Evolutionary conservation across 2,888 invertebrate species (phyloP), one percentile per base, ranked within the genome.

Genomic region (Cenopis cana): DNA sequence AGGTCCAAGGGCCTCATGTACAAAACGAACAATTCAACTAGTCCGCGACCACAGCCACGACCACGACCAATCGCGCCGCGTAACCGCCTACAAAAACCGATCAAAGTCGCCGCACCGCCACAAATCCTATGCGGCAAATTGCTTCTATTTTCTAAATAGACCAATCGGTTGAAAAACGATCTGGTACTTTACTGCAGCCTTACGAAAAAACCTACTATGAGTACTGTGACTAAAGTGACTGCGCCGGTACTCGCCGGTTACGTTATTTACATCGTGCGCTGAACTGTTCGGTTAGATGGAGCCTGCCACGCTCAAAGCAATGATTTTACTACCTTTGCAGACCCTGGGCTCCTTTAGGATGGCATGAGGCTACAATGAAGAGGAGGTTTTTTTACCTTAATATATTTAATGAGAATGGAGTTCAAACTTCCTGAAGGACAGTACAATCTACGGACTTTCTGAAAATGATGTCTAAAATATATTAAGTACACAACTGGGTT

Each of bases 81-180:
- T 82, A 78, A 83, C 84, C 85, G 86, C 86, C 88, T 85, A 89
- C 85, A 89, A 93, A 92, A 91, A 90, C 83, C 80, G 76, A 84
- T 92, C 92, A 92, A 93, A 93, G 90, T 76, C 69, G 80, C 90
- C 90, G 90, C 89, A 72, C 79, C 81, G 82, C 84, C 83, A 85
- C 87, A 84, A 83, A 87, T 85, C 87, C 82, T 80, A 86, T 82
- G 90, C 90, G 89, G 90, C 92, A 92, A 93, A 93, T 92, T 88
- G 88, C 83, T 83, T 87, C 87, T 82, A 87, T 88, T 90, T 86
- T 85, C 83, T 84, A 89, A 90, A 88, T 87, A 85, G 84, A 87
- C 85, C 86, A 86, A 87, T 85, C 82, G 85, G 75, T 85, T 83
- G 77, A 84, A 88, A 87, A 85, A 86, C 82, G 82, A 80, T 82